phyloP scores from a whole-genome alignment of 1,140 invertebrate species.

The Drosophila neocordata region DNA sequence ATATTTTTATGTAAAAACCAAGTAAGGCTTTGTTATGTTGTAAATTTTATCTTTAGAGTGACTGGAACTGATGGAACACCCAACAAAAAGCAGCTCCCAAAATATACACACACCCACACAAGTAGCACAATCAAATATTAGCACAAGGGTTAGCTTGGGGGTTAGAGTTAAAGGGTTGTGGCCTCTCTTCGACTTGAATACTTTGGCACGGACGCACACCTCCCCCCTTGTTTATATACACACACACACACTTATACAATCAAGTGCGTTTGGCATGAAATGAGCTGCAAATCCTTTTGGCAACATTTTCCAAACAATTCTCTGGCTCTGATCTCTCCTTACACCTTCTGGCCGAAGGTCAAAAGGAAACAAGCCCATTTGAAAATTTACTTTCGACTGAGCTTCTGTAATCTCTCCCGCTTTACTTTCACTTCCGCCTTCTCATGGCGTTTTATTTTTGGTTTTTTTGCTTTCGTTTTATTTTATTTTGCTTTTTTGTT shows the following conservation, averaged over 20 bases:
- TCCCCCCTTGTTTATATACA: no score
- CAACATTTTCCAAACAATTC: conserved; percentile 43
- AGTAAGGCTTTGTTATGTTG: neutral
- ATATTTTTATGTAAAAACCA: no score
- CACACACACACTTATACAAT: neutral
- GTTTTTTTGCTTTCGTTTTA: conserved; percentile 7
- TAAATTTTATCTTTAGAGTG: neutral
- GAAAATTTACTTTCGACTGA: conserved; percentile 55
- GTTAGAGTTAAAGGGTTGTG: conserved; percentile 27
- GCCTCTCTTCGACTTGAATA: neutral
- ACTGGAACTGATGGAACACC: conserved; percentile 22
- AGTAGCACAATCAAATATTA: conserved; percentile 78
- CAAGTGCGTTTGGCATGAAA: conserved; percentile 67
- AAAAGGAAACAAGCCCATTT: conserved; percentile 25
- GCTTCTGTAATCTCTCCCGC: conserved; percentile 71
- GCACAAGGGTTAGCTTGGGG: conserved; percentile 56
- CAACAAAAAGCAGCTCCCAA: no score
- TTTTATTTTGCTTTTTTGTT: conserved; percentile 11
- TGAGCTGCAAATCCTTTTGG: conserved; percentile 80
- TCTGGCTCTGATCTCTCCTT: neutral
- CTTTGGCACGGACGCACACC: neutral
- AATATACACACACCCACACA: conserved; percentile 44
- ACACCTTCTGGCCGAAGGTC: conserved; percentile 35
- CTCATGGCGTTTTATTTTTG: neutral
- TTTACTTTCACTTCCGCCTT: conserved; percentile 39